Evolutionary conservation across 2,888 invertebrate species (phyloP).

Genomic region (Caradrina clavipalpis): DNA sequence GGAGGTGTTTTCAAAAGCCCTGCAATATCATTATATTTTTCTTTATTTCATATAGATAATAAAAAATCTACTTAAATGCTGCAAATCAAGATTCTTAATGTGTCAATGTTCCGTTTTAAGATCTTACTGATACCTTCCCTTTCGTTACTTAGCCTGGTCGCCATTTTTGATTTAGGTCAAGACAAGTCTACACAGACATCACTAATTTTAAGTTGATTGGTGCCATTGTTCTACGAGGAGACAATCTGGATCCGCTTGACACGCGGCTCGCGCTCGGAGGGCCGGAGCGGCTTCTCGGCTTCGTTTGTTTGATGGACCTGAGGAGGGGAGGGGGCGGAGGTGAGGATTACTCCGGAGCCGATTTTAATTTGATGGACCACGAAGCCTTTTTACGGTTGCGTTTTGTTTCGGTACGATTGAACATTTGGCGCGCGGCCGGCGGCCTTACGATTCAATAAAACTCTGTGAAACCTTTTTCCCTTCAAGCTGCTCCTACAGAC

Average conservation of each 20-base stretch:
- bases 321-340: neutral
- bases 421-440: neutral
- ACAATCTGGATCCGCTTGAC: neutral
- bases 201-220: slow-evolving; percentile 18
- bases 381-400: slow-evolving; percentile 15
- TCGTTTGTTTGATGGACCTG: slow-evolving; percentile 12
- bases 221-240: slow-evolving; percentile 21
- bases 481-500: neutral
- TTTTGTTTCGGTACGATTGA: slow-evolving; percentile 30
- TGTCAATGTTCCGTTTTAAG: no score
- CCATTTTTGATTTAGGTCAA: neutral
- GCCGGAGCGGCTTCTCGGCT: neutral
- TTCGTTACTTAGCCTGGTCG: no score
- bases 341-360: slow-evolving; percentile 26
- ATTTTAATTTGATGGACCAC: slow-evolving; percentile 40
- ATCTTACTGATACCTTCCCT: no score
- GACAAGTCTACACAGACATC: neutral
- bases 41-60: no score
- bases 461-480: neutral
- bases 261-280: no score
- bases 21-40: no score
- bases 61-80: no score
- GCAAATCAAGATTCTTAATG: no score
- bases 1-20: no score
- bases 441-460: neutral